Conservation (phyloP, 2,797 vertebrate genomes). For the Erpetoichthys calabaricus region DNA sequence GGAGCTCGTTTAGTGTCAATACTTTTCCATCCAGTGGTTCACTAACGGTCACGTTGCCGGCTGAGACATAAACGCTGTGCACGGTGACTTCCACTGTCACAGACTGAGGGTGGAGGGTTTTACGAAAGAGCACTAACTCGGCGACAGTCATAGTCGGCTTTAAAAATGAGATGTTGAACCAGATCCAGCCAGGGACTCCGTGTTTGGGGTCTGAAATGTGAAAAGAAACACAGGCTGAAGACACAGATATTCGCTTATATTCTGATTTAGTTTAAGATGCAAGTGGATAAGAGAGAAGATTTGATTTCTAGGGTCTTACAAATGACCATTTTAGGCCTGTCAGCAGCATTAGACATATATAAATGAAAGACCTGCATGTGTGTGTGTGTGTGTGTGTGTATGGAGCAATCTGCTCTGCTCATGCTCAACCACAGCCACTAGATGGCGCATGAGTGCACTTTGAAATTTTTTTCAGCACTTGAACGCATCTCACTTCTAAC, state of each 20-base stretch:
- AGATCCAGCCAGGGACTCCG: constrained; percentile 40
- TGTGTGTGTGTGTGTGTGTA: no score
- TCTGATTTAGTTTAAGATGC: not conserved
- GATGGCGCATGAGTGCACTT: no score
- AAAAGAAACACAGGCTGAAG: not conserved
- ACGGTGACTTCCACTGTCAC: constrained; percentile 39
- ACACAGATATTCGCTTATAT: not conserved
- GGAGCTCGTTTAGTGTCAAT: constrained; percentile 33
- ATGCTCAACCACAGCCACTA: no score
- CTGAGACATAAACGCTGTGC: constrained; percentile 25
- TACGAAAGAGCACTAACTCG: constrained; percentile 46
- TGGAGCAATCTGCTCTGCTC: no score
- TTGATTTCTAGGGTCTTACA: not conserved
- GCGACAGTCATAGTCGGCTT: constrained; percentile 33
- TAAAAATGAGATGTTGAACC: constrained; percentile 40
- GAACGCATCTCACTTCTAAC: no score
- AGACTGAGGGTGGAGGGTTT: constrained; percentile 35
- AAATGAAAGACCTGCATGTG: no score
- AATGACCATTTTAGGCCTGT: no score
- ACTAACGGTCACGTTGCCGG: constrained; percentile 21
- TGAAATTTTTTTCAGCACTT: no score
- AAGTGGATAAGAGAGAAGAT: not conserved
- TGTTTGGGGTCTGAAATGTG: constrained; percentile 23
- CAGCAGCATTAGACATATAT: no score
- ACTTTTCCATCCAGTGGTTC: constrained; percentile 32